phyloP scores from a whole-genome alignment of 2,888 invertebrate species.

The Eilema sororculum region DNA sequence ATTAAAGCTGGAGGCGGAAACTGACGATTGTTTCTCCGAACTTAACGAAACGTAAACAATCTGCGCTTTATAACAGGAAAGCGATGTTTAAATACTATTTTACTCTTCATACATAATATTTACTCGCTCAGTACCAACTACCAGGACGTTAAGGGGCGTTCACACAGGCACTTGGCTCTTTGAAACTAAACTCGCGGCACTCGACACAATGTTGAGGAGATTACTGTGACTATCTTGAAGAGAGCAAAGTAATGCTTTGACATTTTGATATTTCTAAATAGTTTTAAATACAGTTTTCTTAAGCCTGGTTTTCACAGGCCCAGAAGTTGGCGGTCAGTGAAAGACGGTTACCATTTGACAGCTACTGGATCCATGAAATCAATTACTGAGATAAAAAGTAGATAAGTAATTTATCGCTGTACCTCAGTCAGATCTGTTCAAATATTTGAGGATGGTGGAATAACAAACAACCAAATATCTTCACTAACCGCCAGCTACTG shows the following conservation, averaged over 20 bases:
- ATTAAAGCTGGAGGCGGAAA: constrained; percentile 11
- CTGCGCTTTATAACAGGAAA: constrained; percentile 20
- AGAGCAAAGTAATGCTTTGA: neutral
- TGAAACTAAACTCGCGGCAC: neutral
- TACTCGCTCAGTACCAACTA: neutral
- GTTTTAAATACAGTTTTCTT: neutral
- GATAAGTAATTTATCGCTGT: no score
- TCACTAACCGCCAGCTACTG: no score
- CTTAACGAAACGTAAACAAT: constrained; percentile 19
- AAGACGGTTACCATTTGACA: no score
- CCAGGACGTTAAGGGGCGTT: neutral
- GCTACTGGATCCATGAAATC: no score
- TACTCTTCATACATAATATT: constrained; percentile 4
- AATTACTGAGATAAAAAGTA: no score
- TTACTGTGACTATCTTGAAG: neutral
- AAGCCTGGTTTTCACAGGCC: no score
- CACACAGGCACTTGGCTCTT: neutral
- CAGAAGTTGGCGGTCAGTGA: no score
- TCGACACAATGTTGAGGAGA: neutral
- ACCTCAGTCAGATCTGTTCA: no score
- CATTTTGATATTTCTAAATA: neutral
- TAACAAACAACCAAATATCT: no score
- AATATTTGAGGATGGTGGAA: no score
- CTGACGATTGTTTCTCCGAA: constrained; percentile 11
- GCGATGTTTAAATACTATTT: constrained; percentile 16